Evolutionary conservation across 2,888 invertebrate species (phyloP), one percentile per base, ranked within the genome.

Genomic region (Resseliella maxima): DNA sequence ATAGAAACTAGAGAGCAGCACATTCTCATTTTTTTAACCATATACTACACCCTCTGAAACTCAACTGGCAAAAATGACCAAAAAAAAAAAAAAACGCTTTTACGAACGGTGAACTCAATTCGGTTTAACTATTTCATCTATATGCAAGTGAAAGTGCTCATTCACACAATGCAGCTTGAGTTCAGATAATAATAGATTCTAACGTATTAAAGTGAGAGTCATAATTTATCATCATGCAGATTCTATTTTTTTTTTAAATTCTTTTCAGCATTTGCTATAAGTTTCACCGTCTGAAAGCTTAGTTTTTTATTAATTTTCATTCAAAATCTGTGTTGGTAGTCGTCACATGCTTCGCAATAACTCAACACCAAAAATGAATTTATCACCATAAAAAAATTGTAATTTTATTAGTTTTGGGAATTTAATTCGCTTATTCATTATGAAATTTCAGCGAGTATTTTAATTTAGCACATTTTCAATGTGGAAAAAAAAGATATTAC

Each of bases 251-350:
- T 5, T 59, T 15, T 18, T 8, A n/a, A n/a, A 59, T 24, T 24
- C 24, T 3, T 59, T 2, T 3, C 59, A 18, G 21, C 50, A 41
- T 41, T 41, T 8, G 50, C 50, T 21, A 50, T 3, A 50, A 24
- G 3, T 3, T 12, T 24, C 3, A 59, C 5, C 5, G 24, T 8
- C 59, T 15, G 35, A 50, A 50, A 2, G 46, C 46, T 50, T 15
- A 3, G n/a, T 72, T 72, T n/a, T n/a, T 72, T 72, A 72, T 72
- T 72, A 72, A 72, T 31, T 35, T 72, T 72, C 6, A 72, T 72
- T 15, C 72, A 72, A 72, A 59, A 24, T 72, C 31, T 72, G 31
- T 18, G 72, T 31, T 72, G 31, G 72, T 31, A 31, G 31, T 72
- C 72, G 15, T 27, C 31, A 72, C 72, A 31, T 35, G 31, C 72